Base-by-base conservation (phyloP, 1,140 invertebrate species). In the Antheraea pernyi region DNA sequence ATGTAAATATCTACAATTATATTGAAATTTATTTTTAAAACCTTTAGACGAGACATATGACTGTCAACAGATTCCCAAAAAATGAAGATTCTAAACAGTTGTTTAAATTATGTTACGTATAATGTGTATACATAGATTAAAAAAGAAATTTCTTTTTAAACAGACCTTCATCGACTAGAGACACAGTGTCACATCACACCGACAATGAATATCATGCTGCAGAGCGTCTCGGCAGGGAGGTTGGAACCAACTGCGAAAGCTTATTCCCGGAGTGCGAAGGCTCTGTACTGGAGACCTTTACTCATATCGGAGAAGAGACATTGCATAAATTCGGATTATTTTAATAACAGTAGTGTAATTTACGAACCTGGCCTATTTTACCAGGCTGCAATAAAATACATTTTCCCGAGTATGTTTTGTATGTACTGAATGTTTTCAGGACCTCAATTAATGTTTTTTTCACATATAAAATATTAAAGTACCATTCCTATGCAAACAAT, bases 131-230 rank as follows among this genome's bases (percentile, higher is more conserved):
- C 8, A 42, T 42, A 53, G 16, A 53, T 36, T 7, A 22, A 61
- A 61, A 61, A 11, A n/a, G n/a, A n/a, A n/a, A n/a, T 6, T 67
- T 11, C 16, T 67, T 6, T 71, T 18, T 71, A 73, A 78, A 10
- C 80, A 95, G 95, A 10, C 96, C 96, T 46, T 96, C 95, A 7
- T 93, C 93, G 3, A 96, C 94, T 19, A 90, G 86, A 59, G 95
- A 96, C 73, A 84, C 86, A 59, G 77, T 95, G n/a, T 94, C 95
- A 18, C 90, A 94, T 59, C 93, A 95, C 80, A 88, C 92, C 0
- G 94, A 96, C 83, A 95, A 95, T 74, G 95, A 96, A 73, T 96
- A 96, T 84, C 94, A 94, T 67, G 94, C 94, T 16, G 95, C 96
- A 0, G 95, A 96, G 85, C 86, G 93, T 72, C 81, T 96, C 13